Evolutionary conservation across 2,797 vertebrate species (phyloP).

Genomic region (Capromys pilorides): DNA sequence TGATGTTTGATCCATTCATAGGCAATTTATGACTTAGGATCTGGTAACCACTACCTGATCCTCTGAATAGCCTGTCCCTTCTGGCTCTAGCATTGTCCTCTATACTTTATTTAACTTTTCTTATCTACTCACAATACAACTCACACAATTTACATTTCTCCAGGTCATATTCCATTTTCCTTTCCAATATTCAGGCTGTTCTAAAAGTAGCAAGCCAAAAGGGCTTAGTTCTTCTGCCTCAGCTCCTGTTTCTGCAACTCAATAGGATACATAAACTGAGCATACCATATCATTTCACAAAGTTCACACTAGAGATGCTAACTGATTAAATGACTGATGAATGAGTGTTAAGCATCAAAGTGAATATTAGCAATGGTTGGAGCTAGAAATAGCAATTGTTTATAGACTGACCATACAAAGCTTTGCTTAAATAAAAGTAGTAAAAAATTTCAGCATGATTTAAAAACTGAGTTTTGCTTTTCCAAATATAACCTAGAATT

Average conservation of each 20-base stretch:
- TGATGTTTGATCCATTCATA: not conserved
- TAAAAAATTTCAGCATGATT: not conserved
- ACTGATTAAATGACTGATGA: conserved; percentile 28
- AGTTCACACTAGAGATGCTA: not conserved
- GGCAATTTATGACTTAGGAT: not conserved
- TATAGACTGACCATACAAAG: conserved; percentile 29
- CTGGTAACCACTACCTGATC: not conserved
- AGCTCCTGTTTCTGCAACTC: not conserved
- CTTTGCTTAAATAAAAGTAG: not conserved
- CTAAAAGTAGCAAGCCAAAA: not conserved
- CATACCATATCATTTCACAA: not conserved
- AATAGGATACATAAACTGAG: not conserved
- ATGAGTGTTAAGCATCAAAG: conserved; percentile 9
- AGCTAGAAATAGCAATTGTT: conserved; percentile 49
- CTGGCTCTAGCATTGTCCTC: not conserved
- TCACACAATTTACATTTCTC: not conserved
- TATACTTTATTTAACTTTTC: conserved; percentile 1
- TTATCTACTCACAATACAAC: not conserved
- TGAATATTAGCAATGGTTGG: not conserved
- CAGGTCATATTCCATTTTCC: not conserved
- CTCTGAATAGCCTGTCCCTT: not conserved
- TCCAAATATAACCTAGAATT: conserved; percentile 13
- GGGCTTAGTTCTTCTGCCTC: not conserved
- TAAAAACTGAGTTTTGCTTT: conserved; percentile 46
- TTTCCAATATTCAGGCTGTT: not conserved